Evolutionary conservation across 1,140 invertebrate species (phyloP).

Genomic region (Glossosoma conforme): DNA sequence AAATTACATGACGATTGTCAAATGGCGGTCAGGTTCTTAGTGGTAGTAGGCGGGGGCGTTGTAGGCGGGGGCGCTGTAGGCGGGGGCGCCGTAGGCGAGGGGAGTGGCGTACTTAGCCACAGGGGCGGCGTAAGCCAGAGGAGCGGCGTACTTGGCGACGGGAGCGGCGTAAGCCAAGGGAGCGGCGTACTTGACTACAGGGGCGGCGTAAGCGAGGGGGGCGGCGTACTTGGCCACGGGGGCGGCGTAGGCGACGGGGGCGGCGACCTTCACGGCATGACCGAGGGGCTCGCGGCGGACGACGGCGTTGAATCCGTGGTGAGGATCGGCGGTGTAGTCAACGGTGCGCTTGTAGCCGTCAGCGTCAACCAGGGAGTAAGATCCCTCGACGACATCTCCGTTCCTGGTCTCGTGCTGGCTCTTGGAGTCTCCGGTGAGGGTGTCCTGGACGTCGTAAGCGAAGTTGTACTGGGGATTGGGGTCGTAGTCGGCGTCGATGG

Average conservation of each 20-base stretch:
- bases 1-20: no score
- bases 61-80: constrained; percentile 21
- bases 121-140: constrained; percentile 41
- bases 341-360: constrained; percentile 55
- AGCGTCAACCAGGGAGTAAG: constrained; percentile 51
- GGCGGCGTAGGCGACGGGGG: constrained; percentile 34
- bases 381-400: constrained; percentile 54
- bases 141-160: constrained; percentile 26
- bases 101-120: constrained; percentile 34
- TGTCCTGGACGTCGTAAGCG: constrained; percentile 55
- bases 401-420: constrained; percentile 53
- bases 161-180: constrained; percentile 29
- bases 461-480: constrained; percentile 54
- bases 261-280: constrained; percentile 31
- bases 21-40: not conserved
- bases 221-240: constrained; percentile 32
- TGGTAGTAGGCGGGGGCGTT: constrained; percentile 5
- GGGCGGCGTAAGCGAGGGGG: not conserved
- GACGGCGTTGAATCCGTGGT: constrained; percentile 48
- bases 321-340: constrained; percentile 54
- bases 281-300: constrained; percentile 38
- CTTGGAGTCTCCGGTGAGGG: constrained; percentile 56
- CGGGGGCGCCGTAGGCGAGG: constrained; percentile 25
- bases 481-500: constrained; percentile 43
- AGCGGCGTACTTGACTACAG: constrained; percentile 28